Base-by-base conservation (phyloP, 2,797 vertebrate species). In the Lutjanus argentimaculatus region DNA sequence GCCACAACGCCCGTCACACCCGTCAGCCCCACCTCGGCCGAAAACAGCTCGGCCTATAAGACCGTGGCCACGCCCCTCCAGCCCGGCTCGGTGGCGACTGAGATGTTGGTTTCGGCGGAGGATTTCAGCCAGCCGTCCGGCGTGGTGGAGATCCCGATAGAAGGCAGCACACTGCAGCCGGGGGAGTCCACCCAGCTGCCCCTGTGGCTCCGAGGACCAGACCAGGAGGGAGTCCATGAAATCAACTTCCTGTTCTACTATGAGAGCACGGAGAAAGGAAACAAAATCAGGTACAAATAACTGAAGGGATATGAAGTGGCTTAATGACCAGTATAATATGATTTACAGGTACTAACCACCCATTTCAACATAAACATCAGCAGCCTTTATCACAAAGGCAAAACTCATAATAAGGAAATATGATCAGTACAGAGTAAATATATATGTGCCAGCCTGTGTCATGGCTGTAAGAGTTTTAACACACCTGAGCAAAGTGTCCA, bases 241-340 rank as follows among this genome's bases (percentile, higher is more conserved):
- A 99, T 99, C 93, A 97, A 97, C 90, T 99, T 99, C 89, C 94
- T 99, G 45, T 99, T 99, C 95, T 99, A 99, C 88, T 99, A 99
- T 0, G 97, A 99, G 92, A 97, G 96, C 92, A 87, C 96, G 88
- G 96, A 97, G 91, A 98, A 95, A 86, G 95, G 96, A 48, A 95
- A 95, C 78, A 97, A 96, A 91, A 95, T 97, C 93, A 96, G 97
- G 98, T 99, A 94, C 42, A 22, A 8, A 3, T 51, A 22, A 25
- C 62, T 5, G 6, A 65, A 65, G 19, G 12, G 13, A 59, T 46
- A 4, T 53, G 13, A 75, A 42, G 2, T 56, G 11, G 6, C 3
- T 42, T 52, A 2, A 42, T 25, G 7, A 12, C n/a, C 19, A 25
- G 25, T 3, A 15, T 49, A 30, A 14, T 12, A 30, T 22, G 21